Percentiles rank a stretch among this genome's conserved stretches.
phyloP scores from a whole-genome alignment of 2,797 vertebrate species.

The Hypotaenidia okinawae region DNA sequence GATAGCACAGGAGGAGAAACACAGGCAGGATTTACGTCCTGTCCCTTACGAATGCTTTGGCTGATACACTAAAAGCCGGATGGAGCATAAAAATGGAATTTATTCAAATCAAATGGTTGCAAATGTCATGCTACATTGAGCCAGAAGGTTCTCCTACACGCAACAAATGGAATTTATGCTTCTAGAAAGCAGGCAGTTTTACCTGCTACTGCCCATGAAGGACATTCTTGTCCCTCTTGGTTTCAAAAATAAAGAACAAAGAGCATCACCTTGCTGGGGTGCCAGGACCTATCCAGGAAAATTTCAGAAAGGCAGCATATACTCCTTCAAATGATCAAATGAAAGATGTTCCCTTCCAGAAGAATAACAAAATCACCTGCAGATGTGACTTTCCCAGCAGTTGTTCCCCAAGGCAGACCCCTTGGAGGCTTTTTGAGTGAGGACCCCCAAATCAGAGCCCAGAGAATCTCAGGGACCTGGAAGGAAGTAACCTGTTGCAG shows the following conservation, averaged over 20 bases:
- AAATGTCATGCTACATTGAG: slow-evolving; percentile 58
- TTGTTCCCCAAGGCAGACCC: background rate
- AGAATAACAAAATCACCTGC: slow-evolving; percentile 64
- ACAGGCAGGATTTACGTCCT: slow-evolving; percentile 53
- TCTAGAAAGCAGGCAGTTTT: background rate
- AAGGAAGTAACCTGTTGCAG: background rate
- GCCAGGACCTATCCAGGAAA: background rate
- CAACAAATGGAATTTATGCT: background rate
- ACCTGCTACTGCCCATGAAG: slow-evolving; percentile 50
- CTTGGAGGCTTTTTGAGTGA: background rate
- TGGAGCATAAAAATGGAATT: slow-evolving; percentile 59
- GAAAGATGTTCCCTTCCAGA: slow-evolving; percentile 43
- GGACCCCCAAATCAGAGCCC: background rate
- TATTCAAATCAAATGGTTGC: slow-evolving; percentile 66
- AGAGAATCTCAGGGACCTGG: rapidly evolving
- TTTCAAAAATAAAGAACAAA: background rate
- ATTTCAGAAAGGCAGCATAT: slow-evolving; percentile 27
- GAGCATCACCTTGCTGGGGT: background rate
- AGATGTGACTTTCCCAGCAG: slow-evolving; percentile 54
- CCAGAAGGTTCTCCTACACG: slow-evolving; percentile 24
- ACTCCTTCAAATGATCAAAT: slow-evolving; percentile 37
- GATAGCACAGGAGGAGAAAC: background rate
- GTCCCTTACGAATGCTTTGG: slow-evolving; percentile 56
- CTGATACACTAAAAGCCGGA: slow-evolving; percentile 46
- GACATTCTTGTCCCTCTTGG: slow-evolving; percentile 3